A percentile compares a stretch with the other conserved stretches of the same genome.
Conservation (phyloP, 2,888 invertebrate species). For the Noctua janthina region DNA sequence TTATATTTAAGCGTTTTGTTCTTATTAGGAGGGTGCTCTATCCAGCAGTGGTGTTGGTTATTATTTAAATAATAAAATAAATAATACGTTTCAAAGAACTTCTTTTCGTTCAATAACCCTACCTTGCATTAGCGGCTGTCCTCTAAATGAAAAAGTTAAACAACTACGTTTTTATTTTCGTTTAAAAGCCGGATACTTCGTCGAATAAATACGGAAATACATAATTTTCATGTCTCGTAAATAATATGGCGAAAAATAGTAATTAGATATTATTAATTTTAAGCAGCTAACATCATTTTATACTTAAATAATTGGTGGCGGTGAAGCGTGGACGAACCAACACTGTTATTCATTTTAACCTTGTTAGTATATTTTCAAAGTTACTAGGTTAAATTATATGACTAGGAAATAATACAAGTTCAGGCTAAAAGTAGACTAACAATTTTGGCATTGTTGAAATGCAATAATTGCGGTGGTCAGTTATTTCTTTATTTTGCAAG, state of each 20-base stretch:
- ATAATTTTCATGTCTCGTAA: conserved; percentile 27
- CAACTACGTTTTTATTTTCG: not conserved
- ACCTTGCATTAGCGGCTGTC: not conserved
- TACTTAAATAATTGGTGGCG: conserved; percentile 16
- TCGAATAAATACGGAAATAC: conserved; percentile 13
- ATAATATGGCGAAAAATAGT: conserved; percentile 4
- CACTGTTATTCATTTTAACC: conserved; percentile 30
- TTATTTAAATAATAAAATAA: not conserved
- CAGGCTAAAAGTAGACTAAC: conserved; percentile 1
- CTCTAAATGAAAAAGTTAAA: conserved; percentile 15
- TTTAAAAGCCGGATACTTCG: conserved; percentile 21
- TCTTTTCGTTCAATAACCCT: not conserved
- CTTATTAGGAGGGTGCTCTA: not conserved
- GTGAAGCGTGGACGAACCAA: conserved; percentile 26
- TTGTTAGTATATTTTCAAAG: conserved; percentile 53
- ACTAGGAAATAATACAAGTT: conserved; percentile 10
- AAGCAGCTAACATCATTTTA: not conserved
- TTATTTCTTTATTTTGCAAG: not conserved
- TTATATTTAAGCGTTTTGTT: not conserved
- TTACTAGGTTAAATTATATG: conserved; percentile 27
- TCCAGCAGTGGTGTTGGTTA: not conserved
- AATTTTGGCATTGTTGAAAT: conserved; percentile 3
- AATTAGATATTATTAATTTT: conserved; percentile 15
- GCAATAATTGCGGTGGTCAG: conserved; percentile 11
- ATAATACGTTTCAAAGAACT: not conserved